Percentiles rank a stretch among this genome's conserved stretches.
Conservation (phyloP, 2,888 invertebrate species). For the Stictocephala bisonia region DNA sequence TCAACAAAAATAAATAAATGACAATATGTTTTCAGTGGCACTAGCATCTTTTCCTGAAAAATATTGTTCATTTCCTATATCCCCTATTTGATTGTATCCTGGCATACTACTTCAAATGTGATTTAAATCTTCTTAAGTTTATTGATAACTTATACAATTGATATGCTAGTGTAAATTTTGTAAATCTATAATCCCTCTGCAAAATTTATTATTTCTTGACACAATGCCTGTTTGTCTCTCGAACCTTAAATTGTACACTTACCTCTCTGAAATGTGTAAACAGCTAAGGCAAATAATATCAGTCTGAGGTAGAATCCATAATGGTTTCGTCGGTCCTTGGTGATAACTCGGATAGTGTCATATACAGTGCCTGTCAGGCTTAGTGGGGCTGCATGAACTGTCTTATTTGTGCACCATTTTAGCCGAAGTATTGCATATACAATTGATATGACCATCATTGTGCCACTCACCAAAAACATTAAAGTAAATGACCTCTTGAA, state of each 20-base stretch:
- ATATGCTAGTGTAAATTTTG: no score
- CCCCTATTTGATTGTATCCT: no score
- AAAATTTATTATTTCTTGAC: no score
- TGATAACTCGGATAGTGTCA: slow-evolving; percentile 72
- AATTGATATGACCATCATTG: slow-evolving; percentile 72
- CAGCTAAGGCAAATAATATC: slow-evolving; percentile 78
- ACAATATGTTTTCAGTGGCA: no score
- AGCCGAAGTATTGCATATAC: slow-evolving; percentile 74
- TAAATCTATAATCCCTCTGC: no score
- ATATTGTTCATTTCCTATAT: no score
- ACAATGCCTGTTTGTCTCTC: no score
- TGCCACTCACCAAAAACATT: slow-evolving; percentile 80
- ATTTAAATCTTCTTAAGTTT: no score
- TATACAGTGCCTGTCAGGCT: slow-evolving; percentile 63
- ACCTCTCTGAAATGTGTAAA: slow-evolving; percentile 84
- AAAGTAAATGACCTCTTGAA: slow-evolving; percentile 74
- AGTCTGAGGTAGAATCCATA: slow-evolving; percentile 74
- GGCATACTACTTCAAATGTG: no score
- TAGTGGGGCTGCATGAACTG: slow-evolving; percentile 6
- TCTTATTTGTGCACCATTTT: slow-evolving; percentile 67
- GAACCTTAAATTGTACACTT: slow-evolving; percentile 27
- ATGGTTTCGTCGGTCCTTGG: slow-evolving; percentile 70
- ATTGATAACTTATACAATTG: no score
- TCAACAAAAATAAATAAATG: no score
- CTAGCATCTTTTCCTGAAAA: no score